A percentile compares a stretch with the other conserved stretches of the same genome.
These are phyloP conservation scores for Lepidocyrtinus sp. DNA, from an alignment of 2,888 invertebrate species.

Conservation along the genomic window DNA sequence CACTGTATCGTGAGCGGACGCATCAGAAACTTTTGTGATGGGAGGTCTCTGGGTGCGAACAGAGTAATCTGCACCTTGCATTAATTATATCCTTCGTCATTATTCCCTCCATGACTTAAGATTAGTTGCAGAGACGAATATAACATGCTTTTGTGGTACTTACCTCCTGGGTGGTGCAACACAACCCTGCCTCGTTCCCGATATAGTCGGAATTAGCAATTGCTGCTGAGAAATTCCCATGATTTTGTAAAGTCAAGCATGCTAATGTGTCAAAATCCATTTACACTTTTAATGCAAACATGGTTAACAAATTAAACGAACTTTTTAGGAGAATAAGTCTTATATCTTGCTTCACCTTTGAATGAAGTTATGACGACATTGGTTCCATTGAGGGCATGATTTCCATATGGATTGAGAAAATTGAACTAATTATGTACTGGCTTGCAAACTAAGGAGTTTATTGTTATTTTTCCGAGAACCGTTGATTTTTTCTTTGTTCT, in stretches of 20 bases:
- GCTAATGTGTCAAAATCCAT: conserved; percentile 19
- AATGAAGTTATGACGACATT: conserved; percentile 44
- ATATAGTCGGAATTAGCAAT: conserved; percentile 26
- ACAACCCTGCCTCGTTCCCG: conserved; percentile 36
- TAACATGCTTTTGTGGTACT: conserved; percentile 6
- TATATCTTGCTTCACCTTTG: neutral
- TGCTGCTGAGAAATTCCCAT: conserved; percentile 43
- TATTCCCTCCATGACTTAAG: neutral
- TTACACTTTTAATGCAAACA: neutral
- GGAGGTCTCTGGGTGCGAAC: conserved; percentile 22
- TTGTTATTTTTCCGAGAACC: conserved; percentile 31
- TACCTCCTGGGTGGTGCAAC: conserved; percentile 38
- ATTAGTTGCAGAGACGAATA: neutral
- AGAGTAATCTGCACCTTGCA: conserved; percentile 46
- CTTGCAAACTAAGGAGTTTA: conserved; percentile 36
- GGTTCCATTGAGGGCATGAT: too few relatives aligned
- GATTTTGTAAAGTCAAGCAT: conserved; percentile 28
- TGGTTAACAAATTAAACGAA: neutral
- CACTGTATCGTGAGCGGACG: conserved; percentile 31
- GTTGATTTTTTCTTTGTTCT: neutral
- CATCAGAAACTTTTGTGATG: conserved; percentile 41
- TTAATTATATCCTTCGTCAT: conserved; percentile 1
- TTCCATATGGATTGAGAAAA: neutral
- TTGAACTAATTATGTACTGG: neutral
- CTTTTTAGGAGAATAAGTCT: neutral